A percentile compares a stretch with the other conserved stretches of the same genome.
Evolutionary conservation across 2,113 vertebrate genomes (phyloP).

Genomic region (Lasiurus borealis): DNA sequence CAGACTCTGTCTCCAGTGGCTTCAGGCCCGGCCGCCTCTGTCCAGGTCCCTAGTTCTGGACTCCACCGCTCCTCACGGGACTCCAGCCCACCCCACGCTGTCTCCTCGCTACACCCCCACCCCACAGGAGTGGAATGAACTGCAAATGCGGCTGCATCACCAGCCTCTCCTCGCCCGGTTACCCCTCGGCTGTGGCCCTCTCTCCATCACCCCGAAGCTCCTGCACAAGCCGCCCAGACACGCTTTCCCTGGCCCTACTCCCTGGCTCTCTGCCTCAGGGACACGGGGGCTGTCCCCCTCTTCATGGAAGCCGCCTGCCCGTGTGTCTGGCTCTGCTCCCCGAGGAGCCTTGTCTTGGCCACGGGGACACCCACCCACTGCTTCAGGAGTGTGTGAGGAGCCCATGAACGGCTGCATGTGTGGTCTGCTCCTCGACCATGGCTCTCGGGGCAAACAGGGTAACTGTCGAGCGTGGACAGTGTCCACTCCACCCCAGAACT

Average conservation of each 20-base stretch:
- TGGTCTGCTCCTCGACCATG: rapidly evolving
- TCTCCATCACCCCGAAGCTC: too few species aligned
- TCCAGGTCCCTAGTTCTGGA: not conserved
- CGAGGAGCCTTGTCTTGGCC: not conserved
- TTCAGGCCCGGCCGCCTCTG: not conserved
- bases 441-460: not conserved
- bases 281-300: not conserved
- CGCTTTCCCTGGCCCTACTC: not conserved
- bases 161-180: rapidly evolving
- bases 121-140: not conserved
- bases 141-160: rapidly evolving
- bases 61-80: not conserved
- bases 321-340: not conserved
- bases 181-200: not conserved
- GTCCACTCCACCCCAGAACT: not conserved
- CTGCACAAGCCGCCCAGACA: not conserved
- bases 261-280: not conserved
- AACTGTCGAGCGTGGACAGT: not conserved
- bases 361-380: not conserved
- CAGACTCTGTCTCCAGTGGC: not conserved
- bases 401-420: not conserved
- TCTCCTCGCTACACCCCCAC: not conserved
- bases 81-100: not conserved
- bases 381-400: rapidly evolving
- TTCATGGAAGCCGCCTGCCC: too few species aligned